Conservation (phyloP, 2,888 invertebrate species). For the Netelia inedita region DNA sequence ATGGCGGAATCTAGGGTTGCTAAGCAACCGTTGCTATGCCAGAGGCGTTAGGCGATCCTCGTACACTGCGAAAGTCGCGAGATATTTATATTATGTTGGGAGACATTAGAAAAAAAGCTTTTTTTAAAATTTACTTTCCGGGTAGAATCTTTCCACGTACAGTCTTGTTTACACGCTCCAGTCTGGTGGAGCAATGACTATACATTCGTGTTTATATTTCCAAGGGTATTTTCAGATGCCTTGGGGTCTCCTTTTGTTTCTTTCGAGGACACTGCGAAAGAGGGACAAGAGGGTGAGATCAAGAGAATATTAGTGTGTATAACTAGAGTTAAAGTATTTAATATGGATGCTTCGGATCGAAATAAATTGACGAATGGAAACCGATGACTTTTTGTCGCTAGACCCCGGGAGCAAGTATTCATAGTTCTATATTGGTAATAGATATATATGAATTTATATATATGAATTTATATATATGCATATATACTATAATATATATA, state of each 20-base stretch:
- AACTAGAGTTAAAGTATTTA: conserved; percentile 71
- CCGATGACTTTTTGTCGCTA: conserved; percentile 26
- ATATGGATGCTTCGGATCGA: conserved; percentile 66
- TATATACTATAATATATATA: no score
- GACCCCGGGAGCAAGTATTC: background rate
- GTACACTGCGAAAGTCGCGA: no score
- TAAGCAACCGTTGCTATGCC: no score
- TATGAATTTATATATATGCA: background rate
- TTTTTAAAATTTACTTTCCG: conserved; percentile 37
- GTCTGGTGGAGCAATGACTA: background rate
- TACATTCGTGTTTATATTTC: background rate
- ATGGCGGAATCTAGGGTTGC: no score
- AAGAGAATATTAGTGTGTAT: conserved; percentile 55
- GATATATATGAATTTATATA: conserved; percentile 15
- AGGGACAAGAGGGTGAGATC: background rate
- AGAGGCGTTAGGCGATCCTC: no score
- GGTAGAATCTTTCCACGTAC: conserved; percentile 10
- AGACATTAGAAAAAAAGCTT: conserved; percentile 16
- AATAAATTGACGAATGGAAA: conserved; percentile 71
- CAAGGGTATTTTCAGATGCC: conserved; percentile 9
- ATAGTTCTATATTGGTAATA: background rate
- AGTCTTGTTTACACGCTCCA: background rate
- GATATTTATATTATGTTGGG: no score
- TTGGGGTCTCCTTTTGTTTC: background rate
- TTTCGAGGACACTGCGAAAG: conserved; percentile 19